Conservation (phyloP, 2,797 vertebrate species). For the Tangara arthus region DNA sequence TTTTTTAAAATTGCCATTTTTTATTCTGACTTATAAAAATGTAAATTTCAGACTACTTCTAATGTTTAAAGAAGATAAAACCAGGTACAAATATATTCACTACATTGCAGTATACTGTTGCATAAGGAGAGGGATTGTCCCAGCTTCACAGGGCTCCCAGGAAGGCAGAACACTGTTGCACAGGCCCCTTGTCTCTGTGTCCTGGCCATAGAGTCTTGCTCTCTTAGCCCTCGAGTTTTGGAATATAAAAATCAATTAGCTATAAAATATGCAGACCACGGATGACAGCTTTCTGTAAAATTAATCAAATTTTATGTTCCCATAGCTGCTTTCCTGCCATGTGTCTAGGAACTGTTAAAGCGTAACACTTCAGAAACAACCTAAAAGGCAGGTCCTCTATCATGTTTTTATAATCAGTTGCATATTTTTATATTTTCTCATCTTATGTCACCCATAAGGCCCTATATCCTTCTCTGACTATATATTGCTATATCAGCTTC, state of each 20-base stretch:
- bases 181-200: background rate
- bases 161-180: background rate
- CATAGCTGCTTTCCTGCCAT: background rate
- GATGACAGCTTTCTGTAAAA: background rate
- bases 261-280: background rate
- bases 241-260: background rate
- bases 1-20: background rate
- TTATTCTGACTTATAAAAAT: background rate
- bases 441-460: background rate
- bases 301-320: background rate
- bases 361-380: background rate
- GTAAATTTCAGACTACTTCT: background rate
- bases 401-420: background rate
- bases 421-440: background rate
- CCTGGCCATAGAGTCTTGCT: background rate
- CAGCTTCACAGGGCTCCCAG: background rate
- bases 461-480: background rate
- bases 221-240: background rate
- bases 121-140: background rate
- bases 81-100: background rate
- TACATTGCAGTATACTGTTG: background rate
- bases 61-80: background rate
- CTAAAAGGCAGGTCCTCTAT: background rate
- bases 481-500: background rate
- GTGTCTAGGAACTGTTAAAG: background rate